Evolutionary conservation across 1,140 invertebrate species (phyloP), one percentile per base, ranked within the genome.

Genomic region (Penaeus indicus): DNA sequence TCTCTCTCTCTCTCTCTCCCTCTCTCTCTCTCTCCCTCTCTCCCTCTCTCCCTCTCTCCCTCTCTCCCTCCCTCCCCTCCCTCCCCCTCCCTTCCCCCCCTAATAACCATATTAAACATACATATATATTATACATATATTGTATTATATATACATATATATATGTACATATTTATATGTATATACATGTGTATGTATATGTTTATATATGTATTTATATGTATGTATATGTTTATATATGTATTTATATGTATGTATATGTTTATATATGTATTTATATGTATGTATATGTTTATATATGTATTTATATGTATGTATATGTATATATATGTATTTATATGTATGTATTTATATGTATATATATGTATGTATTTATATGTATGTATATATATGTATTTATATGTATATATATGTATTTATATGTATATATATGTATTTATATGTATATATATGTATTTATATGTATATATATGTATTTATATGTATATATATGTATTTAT

Each of bases 221-320:
- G 4, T 72, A 72, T 72, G 11, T 72, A 25, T 72, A 25, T 72
- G 32, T 72, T 5, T 72, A 25, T 72, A 25, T 72, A 25, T 72
- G 32, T 72, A 72, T 42, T 19, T 42, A 77, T 18, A 38, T 77
- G 1, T 77, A 38, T 77, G n/a, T 77, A 38, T 77, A 54, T 54
- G 60, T 79, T 5, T 54, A 54, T 79, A 54, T 79, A 54, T 77
- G 47, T 79, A 54, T 79, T 5, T 79, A 47, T 54, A 79, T 47
- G 8, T 79, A 47, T 54, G 60, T 54, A 54, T 54, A 54, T 79
- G 60, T 79, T 5, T 54, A 79, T 79, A 21, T 54, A 79, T 77
- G 7, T 54, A 47, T 79, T 22, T 79, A 54, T 54, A 79, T 79
- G 27, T 79, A 5, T 54, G 60, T 47, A 54, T 79, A 47, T 54